A percentile compares a stretch with the other conserved stretches of the same genome.
These are phyloP conservation scores for Dicerorhinus sumatrensis DNA, from an alignment of 2,113 vertebrate species.

Conservation along the genomic window DNA sequence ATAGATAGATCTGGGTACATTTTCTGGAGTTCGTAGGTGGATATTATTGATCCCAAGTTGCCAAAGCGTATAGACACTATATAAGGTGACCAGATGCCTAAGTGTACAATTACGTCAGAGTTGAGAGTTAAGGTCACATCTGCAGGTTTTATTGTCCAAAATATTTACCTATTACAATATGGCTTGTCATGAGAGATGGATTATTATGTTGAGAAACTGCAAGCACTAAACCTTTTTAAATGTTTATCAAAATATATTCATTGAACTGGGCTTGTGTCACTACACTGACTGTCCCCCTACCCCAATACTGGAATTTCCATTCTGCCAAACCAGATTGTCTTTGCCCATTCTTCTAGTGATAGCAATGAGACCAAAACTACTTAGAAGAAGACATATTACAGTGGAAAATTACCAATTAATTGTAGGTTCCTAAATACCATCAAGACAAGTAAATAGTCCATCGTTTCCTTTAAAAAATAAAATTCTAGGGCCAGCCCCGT, in stretches of 20 bases:
- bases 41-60: neutral
- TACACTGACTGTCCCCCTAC: neutral
- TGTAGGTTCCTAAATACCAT: neutral
- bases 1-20: neutral
- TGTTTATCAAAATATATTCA: neutral
- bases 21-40: neutral
- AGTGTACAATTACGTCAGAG: neutral
- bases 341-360: neutral
- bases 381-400: neutral
- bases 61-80: neutral
- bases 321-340: neutral
- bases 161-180: neutral
- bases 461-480: neutral
- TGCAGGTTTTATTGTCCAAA: neutral
- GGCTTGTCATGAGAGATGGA: neutral
- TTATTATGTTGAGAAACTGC: neutral
- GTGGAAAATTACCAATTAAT: neutral
- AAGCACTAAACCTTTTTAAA: neutral
- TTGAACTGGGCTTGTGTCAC: neutral
- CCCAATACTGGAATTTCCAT: neutral
- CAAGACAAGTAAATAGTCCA: neutral
- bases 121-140: neutral
- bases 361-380: neutral
- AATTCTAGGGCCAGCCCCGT: neutral
- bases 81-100: neutral